Conservation (phyloP, 2,113 vertebrate species). For the Etheostoma spectabile region DNA sequence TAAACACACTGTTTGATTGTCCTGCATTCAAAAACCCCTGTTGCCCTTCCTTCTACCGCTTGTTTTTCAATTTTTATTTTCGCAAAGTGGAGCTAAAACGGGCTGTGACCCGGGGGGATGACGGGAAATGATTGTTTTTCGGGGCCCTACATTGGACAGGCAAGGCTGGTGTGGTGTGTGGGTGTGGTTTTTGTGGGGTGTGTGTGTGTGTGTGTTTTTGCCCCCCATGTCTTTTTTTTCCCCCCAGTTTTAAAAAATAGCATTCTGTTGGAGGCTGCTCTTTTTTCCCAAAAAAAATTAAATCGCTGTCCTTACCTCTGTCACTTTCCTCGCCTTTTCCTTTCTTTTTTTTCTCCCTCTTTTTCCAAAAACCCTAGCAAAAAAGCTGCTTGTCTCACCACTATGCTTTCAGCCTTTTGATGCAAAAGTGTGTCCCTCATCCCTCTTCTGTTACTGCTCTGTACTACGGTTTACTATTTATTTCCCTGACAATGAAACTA, state of each 20-base stretch:
- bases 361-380: slow-evolving; percentile 9
- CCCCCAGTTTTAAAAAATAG: slow-evolving; percentile 62
- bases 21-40: no score
- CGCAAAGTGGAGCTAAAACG: no score
- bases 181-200: no score
- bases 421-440: background rate
- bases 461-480: background rate
- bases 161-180: no score
- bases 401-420: background rate
- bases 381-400: background rate
- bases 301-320: slow-evolving; percentile 53
- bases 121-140: no score
- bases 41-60: no score
- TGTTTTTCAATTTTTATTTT: no score
- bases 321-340: slow-evolving; percentile 20
- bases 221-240: slow-evolving; percentile 16
- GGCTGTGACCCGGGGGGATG: no score
- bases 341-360: slow-evolving; percentile 14
- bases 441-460: background rate
- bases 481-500: slow-evolving; percentile 12
- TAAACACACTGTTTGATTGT: no score
- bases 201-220: background rate
- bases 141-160: no score
- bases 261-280: slow-evolving; percentile 27
- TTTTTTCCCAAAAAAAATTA: slow-evolving; percentile 55